Base-by-base conservation (phyloP, 2,888 invertebrate genomes). In the Epirrhoe alternata region DNA sequence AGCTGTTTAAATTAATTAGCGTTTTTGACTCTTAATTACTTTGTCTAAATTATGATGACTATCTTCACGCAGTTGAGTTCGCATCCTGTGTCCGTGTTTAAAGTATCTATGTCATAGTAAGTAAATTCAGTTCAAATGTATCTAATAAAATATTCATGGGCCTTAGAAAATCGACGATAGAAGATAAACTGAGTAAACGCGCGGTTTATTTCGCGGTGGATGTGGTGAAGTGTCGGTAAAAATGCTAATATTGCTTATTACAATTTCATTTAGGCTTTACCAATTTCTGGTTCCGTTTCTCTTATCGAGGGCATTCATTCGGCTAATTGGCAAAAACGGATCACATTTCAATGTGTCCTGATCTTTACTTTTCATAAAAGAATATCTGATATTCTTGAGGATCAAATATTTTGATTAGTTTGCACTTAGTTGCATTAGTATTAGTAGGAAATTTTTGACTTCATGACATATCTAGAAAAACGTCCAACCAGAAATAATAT, bases 231-330 rank as follows among this genome's bases (percentile, higher is more conserved):
- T 52, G 47, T 64, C 75, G 70, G 76, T 79, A 77, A 76, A 78
- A 82, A 82, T 82, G 79, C 73, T 81, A 84, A 82, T 84, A 70
- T 77, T 74, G 68, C 69, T 77, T 74, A 68, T 68, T 72, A 17
- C 75, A 76, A 78, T 77, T 76, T 66, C 63, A 75, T 78, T 76
- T 74, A 81, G 78, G 77, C 70, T 73, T 77, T 68, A 78, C 71
- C 66, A 74, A 77, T 77, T 80, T 82, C 77, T 77, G 80, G 74
- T 78, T 76, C 76, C 70, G 61, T 70, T 71, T 69, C 61, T 76
- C 67, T 68, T 64, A 68, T 74, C 74, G 76, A 76, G 79, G 77
- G 68, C 77, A 73, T 65, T 52, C 77, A 73, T 65, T 52, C 52
- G 69, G 72, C 60, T 66, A 70, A 68, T 71, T 64, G 58, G 64